These are phyloP conservation scores for Drosophila sordidula DNA, from an alignment of 2,888 invertebrate genomes.

Conservation along the genomic window DNA sequence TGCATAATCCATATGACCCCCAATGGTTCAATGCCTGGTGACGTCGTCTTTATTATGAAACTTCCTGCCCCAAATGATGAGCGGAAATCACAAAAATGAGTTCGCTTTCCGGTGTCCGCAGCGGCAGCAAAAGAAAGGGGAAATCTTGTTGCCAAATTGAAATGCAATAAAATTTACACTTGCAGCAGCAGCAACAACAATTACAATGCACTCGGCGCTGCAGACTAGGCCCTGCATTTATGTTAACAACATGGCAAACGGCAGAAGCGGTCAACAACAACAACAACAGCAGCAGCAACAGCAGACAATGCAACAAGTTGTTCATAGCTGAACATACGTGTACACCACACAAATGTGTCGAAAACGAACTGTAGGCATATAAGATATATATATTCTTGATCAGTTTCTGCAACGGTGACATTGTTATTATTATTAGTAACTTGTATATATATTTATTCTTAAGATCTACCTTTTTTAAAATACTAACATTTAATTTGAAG, in stretches of 20 bases:
- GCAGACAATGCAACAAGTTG: constrained; percentile 57
- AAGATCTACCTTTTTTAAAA: too few species aligned
- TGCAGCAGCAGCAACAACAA: constrained; percentile 54
- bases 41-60: constrained; percentile 72
- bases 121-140: constrained; percentile 59
- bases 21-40: constrained; percentile 32
- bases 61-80: constrained; percentile 71
- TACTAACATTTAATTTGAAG: too few species aligned
- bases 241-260: constrained; percentile 49
- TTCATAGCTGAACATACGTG: constrained; percentile 38
- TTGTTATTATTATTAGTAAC: too few species aligned
- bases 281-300: background rate
- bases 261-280: constrained; percentile 30
- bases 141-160: constrained; percentile 74
- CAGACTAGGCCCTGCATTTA: constrained; percentile 52
- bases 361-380: background rate
- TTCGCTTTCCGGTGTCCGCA: constrained; percentile 68
- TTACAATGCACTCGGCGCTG: constrained; percentile 50
- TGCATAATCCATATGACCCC: constrained; percentile 49
- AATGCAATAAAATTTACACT: constrained; percentile 83
- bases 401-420: background rate
- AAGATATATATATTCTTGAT: too few species aligned
- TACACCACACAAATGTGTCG: constrained; percentile 60
- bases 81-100: constrained; percentile 80
- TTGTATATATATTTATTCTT: too few species aligned